A percentile compares a stretch with the other conserved stretches of the same genome.
These are phyloP conservation scores for Pomacea canaliculata DNA, from an alignment of 2,888 invertebrate genomes.

Conservation along the genomic window DNA sequence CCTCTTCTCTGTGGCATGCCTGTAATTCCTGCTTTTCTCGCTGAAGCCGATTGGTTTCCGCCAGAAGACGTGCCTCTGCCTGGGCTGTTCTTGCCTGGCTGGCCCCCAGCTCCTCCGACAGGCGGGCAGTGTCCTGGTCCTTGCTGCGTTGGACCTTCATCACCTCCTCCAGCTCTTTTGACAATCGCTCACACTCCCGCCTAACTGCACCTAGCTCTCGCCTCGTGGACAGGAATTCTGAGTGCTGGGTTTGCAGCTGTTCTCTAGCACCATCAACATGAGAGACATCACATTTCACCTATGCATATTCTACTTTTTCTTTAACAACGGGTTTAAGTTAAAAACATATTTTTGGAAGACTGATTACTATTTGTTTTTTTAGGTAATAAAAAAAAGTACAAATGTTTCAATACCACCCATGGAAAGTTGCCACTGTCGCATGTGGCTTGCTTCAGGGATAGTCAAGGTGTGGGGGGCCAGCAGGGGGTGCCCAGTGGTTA, in stretches of 20 bases:
- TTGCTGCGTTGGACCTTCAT: slow-evolving; percentile 39
- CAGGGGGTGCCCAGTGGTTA: too few species aligned
- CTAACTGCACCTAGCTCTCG: slow-evolving; percentile 49
- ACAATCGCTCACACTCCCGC: slow-evolving; percentile 50
- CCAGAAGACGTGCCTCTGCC: slow-evolving; percentile 38
- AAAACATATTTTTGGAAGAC: too few species aligned
- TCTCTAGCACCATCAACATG: slow-evolving; percentile 39
- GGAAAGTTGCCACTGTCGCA: too few species aligned
- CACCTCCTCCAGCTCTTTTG: slow-evolving; percentile 51
- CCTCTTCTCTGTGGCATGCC: slow-evolving; percentile 47
- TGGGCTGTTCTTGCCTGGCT: slow-evolving; percentile 47
- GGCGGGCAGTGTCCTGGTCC: slow-evolving; percentile 46
- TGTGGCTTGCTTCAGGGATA: too few species aligned
- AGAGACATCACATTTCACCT: too few species aligned
- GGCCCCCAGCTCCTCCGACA: slow-evolving; percentile 55
- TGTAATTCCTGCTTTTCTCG: slow-evolving; percentile 48
- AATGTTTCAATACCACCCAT: too few species aligned
- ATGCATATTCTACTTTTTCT: too few species aligned
- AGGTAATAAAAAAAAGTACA: too few species aligned
- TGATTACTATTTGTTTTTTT: too few species aligned
- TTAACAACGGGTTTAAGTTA: too few species aligned
- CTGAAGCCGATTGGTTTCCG: slow-evolving; percentile 42
- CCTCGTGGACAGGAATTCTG: slow-evolving; percentile 50
- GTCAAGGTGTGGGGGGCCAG: too few species aligned
- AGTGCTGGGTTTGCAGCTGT: slow-evolving; percentile 57